phyloP scores from a whole-genome alignment of 92 coral and sea anemone genomes.

The Palythoa grandis region DNA sequence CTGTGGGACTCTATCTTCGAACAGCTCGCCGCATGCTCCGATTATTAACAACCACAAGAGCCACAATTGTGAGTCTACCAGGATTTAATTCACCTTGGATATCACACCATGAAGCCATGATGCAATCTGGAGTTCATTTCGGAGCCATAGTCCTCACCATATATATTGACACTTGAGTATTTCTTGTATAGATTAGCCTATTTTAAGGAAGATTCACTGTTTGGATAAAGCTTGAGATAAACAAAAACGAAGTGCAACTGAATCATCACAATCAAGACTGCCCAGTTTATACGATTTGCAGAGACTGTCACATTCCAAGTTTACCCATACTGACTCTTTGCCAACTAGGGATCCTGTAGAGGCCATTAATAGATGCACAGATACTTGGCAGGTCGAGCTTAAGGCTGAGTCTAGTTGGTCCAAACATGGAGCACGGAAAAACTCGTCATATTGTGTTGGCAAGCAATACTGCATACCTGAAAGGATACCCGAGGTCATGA shows the following conservation, averaged over 20 bases:
- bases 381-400: conserved; percentile 3
- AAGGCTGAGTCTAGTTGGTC: conserved; percentile 8
- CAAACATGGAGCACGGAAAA: conserved; percentile 28
- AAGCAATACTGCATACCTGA: conserved; percentile 51
- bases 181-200: conserved; percentile 10
- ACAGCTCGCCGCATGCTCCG: too few species aligned
- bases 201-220: conserved; percentile 14
- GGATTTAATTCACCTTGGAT: conserved; percentile 45
- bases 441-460: conserved; percentile 48
- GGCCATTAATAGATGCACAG: conserved; percentile 48
- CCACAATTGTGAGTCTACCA: too few species aligned
- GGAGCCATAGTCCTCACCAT: conserved; percentile 51
- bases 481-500: too few species aligned
- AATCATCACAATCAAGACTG: conserved; percentile 44
- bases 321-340: conserved; percentile 46
- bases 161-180: not conserved
- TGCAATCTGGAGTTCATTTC: conserved; percentile 28
- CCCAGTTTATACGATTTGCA: conserved; percentile 43
- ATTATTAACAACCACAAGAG: too few species aligned
- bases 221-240: conserved; percentile 42
- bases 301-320: conserved; percentile 17
- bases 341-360: conserved; percentile 46
- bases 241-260: conserved; percentile 11
- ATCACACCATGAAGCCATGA: conserved; percentile 57
- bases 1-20: too few species aligned